A percentile compares a stretch with the other conserved stretches of the same genome.
Conservation (phyloP, 2,888 invertebrate species). For the Drosophila nr. perissopoda region DNA sequence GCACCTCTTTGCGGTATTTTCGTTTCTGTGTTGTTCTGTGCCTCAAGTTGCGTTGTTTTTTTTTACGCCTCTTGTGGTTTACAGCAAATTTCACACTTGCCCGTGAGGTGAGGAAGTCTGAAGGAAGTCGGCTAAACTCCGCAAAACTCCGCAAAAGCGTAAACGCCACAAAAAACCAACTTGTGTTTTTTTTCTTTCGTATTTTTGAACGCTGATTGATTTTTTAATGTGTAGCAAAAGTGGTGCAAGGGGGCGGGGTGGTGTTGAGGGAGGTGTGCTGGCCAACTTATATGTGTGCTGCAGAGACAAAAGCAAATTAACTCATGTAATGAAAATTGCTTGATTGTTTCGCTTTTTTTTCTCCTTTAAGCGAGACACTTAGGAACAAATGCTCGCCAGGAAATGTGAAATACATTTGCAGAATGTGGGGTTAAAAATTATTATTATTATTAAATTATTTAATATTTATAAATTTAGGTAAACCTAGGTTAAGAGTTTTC, state of each 20-base stretch:
- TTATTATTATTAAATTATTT: neutral
- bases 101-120: slow-evolving; percentile 49
- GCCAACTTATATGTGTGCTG: slow-evolving; percentile 53
- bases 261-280: neutral
- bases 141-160: slow-evolving; percentile 57
- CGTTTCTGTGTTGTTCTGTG: slow-evolving; percentile 50
- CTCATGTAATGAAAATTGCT: slow-evolving; percentile 43
- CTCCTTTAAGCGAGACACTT: neutral
- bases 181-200: neutral
- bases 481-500: neutral
- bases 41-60: slow-evolving; percentile 7
- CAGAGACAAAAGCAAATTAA: slow-evolving; percentile 48
- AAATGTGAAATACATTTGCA: neutral
- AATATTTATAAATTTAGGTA: neutral
- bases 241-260: neutral
- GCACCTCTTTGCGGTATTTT: slow-evolving; percentile 77
- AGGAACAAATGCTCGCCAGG: neutral
- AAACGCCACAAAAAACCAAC: slow-evolving; percentile 59
- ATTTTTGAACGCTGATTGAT: slow-evolving; percentile 67
- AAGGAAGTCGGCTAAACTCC: slow-evolving; percentile 55
- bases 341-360: slow-evolving; percentile 27
- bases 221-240: slow-evolving; percentile 56
- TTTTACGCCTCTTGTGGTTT: slow-evolving; percentile 72
- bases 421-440: neutral
- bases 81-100: slow-evolving; percentile 80